These are phyloP conservation scores for Pocillopora grandis DNA, from an alignment of 92 coral and sea anemone genomes.

Conservation along the genomic window DNA sequence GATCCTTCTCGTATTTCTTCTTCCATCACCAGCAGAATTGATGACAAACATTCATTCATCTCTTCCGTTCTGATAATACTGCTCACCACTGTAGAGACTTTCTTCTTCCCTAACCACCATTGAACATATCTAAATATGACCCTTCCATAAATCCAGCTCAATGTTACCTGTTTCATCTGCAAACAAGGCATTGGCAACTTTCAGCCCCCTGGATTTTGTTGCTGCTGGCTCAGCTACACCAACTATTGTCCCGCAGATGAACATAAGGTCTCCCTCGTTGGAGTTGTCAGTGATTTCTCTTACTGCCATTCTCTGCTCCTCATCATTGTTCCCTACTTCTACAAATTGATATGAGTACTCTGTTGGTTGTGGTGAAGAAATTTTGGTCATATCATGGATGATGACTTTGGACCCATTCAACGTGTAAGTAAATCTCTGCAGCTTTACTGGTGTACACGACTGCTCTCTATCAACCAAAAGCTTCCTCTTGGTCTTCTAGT, in stretches of 20 bases:
- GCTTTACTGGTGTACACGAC: conserved; percentile 33
- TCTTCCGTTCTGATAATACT: conserved; percentile 15
- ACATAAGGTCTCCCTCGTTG: conserved; percentile 27
- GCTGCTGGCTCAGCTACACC: conserved; percentile 7
- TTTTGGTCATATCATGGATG: conserved; percentile 50
- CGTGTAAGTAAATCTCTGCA: conserved; percentile 41
- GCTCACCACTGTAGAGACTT: conserved; percentile 40
- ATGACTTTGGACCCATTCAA: conserved; percentile 51
- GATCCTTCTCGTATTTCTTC: neutral
- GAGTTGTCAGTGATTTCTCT: conserved; percentile 6
- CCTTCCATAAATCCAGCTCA: conserved; percentile 48
- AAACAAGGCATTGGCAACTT: conserved; percentile 24
- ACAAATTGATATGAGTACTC: conserved; percentile 53
- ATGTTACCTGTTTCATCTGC: conserved; percentile 36
- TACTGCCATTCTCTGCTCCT: conserved; percentile 17
- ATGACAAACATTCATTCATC: neutral
- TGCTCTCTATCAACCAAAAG: neutral
- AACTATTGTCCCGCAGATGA: conserved; percentile 21
- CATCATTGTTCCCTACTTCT: conserved; percentile 5
- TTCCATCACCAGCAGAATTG: neutral
- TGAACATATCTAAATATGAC: conserved; percentile 46
- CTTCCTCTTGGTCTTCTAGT: conserved; percentile 1
- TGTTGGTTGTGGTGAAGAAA: conserved; percentile 36
- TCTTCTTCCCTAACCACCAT: conserved; percentile 49
- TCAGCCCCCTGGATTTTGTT: neutral